phyloP scores from a whole-genome alignment of 2,888 invertebrate genomes.

The Danaus chrysippus region DNA sequence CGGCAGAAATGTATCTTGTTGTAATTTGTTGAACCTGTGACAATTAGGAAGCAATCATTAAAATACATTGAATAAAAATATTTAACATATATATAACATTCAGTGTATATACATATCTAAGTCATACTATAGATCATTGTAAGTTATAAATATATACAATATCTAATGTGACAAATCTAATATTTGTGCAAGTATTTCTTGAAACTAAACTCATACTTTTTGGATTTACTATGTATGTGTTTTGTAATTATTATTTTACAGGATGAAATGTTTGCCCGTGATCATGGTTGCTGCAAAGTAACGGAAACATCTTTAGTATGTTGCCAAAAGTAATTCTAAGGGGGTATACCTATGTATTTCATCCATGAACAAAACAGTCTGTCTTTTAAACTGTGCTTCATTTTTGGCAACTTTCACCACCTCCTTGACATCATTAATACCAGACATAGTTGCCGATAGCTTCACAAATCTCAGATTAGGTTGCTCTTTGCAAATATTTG shows the following conservation, averaged over 20 bases:
- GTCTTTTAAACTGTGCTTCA: conserved; percentile 83
- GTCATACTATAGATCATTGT: too few relatives aligned
- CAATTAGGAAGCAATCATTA: not conserved
- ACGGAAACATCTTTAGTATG: too few relatives aligned
- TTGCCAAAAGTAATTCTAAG: not conserved
- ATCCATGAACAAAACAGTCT: conserved; percentile 90
- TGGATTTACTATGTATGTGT: too few relatives aligned
- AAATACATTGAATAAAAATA: conserved; percentile 1
- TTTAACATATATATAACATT: not conserved
- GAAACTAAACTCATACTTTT: too few relatives aligned
- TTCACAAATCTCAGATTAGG: conserved; percentile 82
- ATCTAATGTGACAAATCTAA: too few relatives aligned
- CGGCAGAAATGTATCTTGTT: conserved; percentile 89
- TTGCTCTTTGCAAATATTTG: conserved; percentile 81
- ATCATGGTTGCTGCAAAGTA: too few relatives aligned
- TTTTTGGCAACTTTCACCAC: conserved; percentile 84
- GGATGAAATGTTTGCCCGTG: too few relatives aligned
- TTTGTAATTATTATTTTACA: too few relatives aligned
- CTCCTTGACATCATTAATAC: conserved; percentile 88
- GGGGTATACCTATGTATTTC: conserved; percentile 84
- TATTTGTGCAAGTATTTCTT: too few relatives aligned
- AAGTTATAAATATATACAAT: too few relatives aligned
- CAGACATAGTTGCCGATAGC: conserved; percentile 86
- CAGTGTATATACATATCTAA: too few relatives aligned
- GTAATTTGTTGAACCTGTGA: conserved; percentile 87